phyloP scores from a whole-genome alignment of 2,113 vertebrate species.

The Agelaius phoeniceus region DNA sequence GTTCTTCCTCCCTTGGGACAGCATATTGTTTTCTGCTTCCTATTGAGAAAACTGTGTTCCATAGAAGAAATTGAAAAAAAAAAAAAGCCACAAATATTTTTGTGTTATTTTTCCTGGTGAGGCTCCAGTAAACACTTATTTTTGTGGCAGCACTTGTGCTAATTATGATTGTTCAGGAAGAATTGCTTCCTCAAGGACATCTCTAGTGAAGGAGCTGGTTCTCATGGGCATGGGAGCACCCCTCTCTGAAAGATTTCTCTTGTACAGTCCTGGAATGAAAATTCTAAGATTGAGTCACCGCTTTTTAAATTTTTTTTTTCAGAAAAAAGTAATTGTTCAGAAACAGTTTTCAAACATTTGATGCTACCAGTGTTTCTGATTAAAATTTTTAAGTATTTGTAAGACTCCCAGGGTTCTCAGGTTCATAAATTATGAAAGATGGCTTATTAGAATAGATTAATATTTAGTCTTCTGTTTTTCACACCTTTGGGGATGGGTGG shows the following conservation, averaged over 20 bases:
- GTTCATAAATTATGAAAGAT: not conserved
- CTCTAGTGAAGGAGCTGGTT: not conserved
- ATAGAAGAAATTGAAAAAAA: not conserved
- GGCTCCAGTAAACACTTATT: not conserved
- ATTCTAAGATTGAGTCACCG: not conserved
- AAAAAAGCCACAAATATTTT: not conserved
- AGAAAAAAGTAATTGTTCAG: not conserved
- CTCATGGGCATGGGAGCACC: not conserved
- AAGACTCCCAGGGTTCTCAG: not conserved
- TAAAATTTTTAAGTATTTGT: not conserved
- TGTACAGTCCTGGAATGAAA: not conserved
- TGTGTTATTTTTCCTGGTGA: not conserved
- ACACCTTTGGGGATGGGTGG: not conserved
- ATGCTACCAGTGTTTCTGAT: not conserved
- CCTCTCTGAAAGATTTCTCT: not conserved
- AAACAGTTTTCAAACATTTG: not conserved
- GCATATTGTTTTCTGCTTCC: constrained; percentile 61
- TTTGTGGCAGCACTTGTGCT: not conserved
- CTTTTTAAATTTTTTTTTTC: rapidly evolving
- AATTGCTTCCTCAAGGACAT: not conserved
- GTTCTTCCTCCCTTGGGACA: constrained; percentile 57
- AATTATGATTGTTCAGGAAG: not conserved
- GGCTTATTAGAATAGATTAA: not conserved
- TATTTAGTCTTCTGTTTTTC: not conserved
- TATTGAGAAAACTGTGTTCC: constrained; percentile 25